Evolutionary conservation across 2,888 invertebrate genomes (phyloP).

Genomic region (Adela reaumurella): DNA sequence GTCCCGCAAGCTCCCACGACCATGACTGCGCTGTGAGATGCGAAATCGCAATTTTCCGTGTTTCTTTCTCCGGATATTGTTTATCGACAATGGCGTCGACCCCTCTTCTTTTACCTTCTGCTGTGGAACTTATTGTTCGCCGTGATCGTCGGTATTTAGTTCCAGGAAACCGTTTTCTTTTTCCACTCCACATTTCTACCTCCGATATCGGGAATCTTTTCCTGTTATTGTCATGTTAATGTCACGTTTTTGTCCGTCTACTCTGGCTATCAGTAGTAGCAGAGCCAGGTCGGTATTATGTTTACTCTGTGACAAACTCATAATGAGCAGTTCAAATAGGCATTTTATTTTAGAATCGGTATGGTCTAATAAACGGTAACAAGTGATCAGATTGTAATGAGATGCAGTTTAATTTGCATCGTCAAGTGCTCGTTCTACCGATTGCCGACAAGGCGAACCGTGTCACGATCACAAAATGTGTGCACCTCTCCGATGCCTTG

Average conservation of each 20-base stretch:
- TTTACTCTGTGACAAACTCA: too few species aligned
- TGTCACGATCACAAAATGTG: not conserved
- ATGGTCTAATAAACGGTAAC: too few species aligned
- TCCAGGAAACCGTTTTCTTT: not conserved
- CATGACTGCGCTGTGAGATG: too few species aligned
- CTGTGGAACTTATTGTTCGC: not conserved
- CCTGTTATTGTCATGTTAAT: too few species aligned
- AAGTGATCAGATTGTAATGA: too few species aligned
- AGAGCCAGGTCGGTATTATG: too few species aligned
- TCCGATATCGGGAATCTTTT: not conserved
- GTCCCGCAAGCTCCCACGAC: not conserved
- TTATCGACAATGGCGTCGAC: not conserved
- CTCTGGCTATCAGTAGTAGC: too few species aligned
- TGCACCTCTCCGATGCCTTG: not conserved
- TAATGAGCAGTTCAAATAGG: too few species aligned
- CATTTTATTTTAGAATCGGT: too few species aligned
- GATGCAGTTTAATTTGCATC: too few species aligned
- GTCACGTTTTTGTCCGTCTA: too few species aligned
- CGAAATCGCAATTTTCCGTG: not conserved
- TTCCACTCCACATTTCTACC: not conserved
- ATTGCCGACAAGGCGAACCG: not conserved
- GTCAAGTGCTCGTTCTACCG: too few species aligned
- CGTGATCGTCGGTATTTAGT: not conserved
- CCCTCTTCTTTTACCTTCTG: not conserved
- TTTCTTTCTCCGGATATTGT: not conserved